A percentile compares a stretch with the other conserved stretches of the same genome.
phyloP scores from a whole-genome alignment of 2,797 vertebrate species.

The Smutsia temminckii region DNA sequence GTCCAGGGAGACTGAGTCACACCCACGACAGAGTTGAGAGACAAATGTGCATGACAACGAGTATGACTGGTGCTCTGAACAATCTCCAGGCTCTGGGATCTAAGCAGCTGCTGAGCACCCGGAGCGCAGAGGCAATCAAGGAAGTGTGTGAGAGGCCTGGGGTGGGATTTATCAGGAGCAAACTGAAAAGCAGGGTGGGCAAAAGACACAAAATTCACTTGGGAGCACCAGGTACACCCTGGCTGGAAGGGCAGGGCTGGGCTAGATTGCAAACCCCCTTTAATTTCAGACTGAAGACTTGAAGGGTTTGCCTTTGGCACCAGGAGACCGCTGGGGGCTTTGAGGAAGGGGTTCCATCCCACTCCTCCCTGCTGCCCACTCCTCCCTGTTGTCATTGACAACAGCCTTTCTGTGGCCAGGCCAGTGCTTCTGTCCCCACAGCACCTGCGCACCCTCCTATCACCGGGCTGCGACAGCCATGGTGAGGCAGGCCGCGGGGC shows the following conservation, averaged over 20 bases:
- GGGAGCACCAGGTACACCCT: accelerated
- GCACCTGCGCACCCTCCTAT: too few species aligned
- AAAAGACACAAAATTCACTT: background rate
- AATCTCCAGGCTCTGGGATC: background rate
- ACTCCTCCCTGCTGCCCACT: background rate
- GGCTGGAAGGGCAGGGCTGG: too few species aligned
- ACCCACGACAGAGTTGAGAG: background rate
- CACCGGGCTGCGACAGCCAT: too few species aligned
- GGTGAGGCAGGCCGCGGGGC: background rate
- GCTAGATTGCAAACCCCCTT: background rate
- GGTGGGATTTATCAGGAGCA: background rate
- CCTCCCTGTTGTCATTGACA: background rate
- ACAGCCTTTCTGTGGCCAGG: background rate
- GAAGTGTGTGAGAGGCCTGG: background rate
- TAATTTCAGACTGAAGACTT: background rate
- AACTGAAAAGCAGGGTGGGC: background rate
- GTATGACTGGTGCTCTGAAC: accelerated
- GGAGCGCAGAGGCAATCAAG: background rate
- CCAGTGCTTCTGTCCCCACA: background rate
- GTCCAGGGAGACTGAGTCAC: background rate
- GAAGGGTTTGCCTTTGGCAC: background rate
- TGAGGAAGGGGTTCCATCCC: background rate
- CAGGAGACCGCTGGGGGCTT: background rate
- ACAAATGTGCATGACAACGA: background rate
- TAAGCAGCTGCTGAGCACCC: accelerated